Percentiles rank a stretch among this genome's conserved stretches.
These are phyloP conservation scores for Achlya flavicornis DNA, from an alignment of 2,888 invertebrate genomes.

Conservation along the genomic window DNA sequence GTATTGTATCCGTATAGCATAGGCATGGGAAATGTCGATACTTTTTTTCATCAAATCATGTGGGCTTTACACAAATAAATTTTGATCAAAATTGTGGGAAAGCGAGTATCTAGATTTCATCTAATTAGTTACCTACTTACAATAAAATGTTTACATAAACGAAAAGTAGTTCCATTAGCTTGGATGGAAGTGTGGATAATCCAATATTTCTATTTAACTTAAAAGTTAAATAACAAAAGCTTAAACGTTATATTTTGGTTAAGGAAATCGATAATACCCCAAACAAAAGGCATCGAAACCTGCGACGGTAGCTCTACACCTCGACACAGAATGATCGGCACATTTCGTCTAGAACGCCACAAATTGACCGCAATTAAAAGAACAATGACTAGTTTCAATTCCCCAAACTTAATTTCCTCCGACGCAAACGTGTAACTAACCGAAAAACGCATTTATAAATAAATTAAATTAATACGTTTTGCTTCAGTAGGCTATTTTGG, in stretches of 20 bases:
- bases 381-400: conserved; percentile 83
- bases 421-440: conserved; percentile 72
- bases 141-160: too few species aligned
- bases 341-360: conserved; percentile 79
- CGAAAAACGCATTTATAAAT: conserved; percentile 68
- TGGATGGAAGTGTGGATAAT: too few species aligned
- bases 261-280: conserved; percentile 29
- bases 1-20: conserved; percentile 45
- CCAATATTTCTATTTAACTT: too few species aligned
- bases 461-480: conserved; percentile 26
- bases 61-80: background rate
- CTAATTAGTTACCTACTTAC: too few species aligned
- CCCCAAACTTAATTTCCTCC: conserved; percentile 82
- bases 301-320: conserved; percentile 31
- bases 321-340: conserved; percentile 73
- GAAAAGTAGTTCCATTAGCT: too few species aligned
- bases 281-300: conserved; percentile 31
- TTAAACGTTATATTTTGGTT: background rate
- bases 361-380: conserved; percentile 82
- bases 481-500: conserved; percentile 34
- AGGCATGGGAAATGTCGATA: conserved; percentile 50
- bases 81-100: too few species aligned
- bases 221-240: background rate
- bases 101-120: too few species aligned
- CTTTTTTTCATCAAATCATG: conserved; percentile 17